phyloP scores from a whole-genome alignment of 2,797 vertebrate genomes.

The Pangasius krempfi region DNA sequence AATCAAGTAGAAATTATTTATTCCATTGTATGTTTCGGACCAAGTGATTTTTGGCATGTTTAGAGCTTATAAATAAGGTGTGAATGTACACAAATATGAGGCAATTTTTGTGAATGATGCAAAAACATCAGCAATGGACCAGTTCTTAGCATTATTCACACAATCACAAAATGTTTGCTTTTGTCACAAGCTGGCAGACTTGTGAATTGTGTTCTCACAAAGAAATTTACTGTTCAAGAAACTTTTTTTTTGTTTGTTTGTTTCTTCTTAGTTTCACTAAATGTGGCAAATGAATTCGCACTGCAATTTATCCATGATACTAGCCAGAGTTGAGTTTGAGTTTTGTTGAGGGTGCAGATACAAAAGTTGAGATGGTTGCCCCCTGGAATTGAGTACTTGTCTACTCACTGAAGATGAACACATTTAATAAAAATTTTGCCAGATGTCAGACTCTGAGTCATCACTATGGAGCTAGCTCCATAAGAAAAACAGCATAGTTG shows the following conservation, averaged over 20 bases:
- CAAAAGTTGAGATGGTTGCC: not conserved
- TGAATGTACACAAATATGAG: not conserved
- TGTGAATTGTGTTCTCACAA: not conserved
- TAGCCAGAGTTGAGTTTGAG: not conserved
- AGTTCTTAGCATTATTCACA: not conserved
- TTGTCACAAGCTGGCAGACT: not conserved
- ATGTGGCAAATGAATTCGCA: conserved; percentile 2
- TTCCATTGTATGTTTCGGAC: not conserved
- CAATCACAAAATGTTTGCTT: not conserved
- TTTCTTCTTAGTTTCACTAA: not conserved
- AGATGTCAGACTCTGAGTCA: not conserved
- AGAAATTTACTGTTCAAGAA: not conserved
- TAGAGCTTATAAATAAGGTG: not conserved
- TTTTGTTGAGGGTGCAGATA: not conserved
- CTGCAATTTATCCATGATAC: not conserved
- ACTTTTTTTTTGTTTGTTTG: not conserved
- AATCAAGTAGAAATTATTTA: not conserved
- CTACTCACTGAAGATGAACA: not conserved
- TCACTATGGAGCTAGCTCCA: not conserved
- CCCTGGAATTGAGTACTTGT: not conserved
- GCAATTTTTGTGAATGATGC: not conserved
- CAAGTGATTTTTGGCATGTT: not conserved
- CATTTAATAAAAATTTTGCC: conserved; percentile 7
- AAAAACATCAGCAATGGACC: not conserved
- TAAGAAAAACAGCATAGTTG: not conserved